Conservation (phyloP, 2,113 vertebrate genomes). For the Mormyrus iriodes region DNA sequence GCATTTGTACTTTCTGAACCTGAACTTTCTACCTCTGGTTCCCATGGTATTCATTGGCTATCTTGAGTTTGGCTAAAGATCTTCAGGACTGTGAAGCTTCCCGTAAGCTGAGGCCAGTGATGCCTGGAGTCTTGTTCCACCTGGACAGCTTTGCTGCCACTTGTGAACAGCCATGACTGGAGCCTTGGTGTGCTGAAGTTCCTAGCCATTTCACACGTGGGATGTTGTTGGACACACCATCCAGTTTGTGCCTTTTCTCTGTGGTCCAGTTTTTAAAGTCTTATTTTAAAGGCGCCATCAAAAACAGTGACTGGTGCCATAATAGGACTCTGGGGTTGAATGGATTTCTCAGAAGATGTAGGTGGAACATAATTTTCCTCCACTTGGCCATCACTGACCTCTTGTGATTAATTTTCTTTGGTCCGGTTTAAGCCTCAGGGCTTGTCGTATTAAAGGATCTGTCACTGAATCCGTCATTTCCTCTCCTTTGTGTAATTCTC, state of each 20-base stretch:
- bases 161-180: not conserved
- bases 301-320: not conserved
- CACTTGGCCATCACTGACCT: not conserved
- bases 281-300: not conserved
- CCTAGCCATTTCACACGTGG: not conserved
- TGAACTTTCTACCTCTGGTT: not conserved
- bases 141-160: not conserved
- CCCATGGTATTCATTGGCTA: not conserved
- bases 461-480: not conserved
- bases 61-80: not conserved
- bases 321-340: not conserved
- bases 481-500: not conserved
- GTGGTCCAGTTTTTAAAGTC: not conserved
- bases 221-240: not conserved
- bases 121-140: not conserved
- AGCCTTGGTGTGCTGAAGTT: not conserved
- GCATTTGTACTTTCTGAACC: not conserved
- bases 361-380: not conserved
- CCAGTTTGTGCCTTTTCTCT: not conserved
- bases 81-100: not conserved
- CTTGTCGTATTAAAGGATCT: not conserved
- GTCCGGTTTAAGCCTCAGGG: not conserved
- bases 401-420: not conserved
- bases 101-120: not conserved
- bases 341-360: not conserved